Evolutionary conservation across 1,140 invertebrate species (phyloP), one percentile per base, ranked within the genome.

Genomic region (Globodera ellingtonae): DNA sequence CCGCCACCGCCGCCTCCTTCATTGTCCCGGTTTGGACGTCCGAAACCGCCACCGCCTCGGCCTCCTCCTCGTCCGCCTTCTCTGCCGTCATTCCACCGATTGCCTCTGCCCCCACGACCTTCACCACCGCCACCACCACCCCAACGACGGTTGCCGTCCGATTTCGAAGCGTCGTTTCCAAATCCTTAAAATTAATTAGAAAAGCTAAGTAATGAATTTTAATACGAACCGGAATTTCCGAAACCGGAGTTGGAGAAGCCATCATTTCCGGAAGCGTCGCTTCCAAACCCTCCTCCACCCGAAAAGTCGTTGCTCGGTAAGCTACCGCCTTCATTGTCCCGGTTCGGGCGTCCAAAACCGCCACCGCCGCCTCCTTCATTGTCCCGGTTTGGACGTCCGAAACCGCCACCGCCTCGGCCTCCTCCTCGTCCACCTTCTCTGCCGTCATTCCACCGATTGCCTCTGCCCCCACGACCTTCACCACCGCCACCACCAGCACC

Each of bases 351-450:
- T 6, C 73, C 44, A 44, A 50, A 21, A 9, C 50, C 50, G 10
- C 44, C 47, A n/a, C 72, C 72, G 1, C 44, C 6, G 59, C 72
- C 72, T 6, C 73, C 73, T 75, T 50, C n/a, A 35, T 35, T 35
- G 35, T 2, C 35, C 35, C 35, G 35, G 35, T 2, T 35, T 2
- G 35, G 35, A 35, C 35, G 35, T 35, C 35, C 35, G 2, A 35
- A 35, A 35, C 35, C 35, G 35, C 35, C 13, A 44, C 10, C 35
- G 35, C 35, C 35, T 35, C 35, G 35, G 35, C 35, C 35, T 35
- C 35, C 35, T 0, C 35, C 35, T 7, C 44, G 44, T 15, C n/a
- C n/a, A 18, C 35, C 35, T 74, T 48, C 9, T 35, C 72, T 48
- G n/a, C 46, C 46, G 50, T 72, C 13, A 46, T 72, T 24, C 35